Evolutionary conservation across 2,888 invertebrate genomes (phyloP), one percentile per base, ranked within the genome.

Genomic region (Calliopum simillimum): DNA sequence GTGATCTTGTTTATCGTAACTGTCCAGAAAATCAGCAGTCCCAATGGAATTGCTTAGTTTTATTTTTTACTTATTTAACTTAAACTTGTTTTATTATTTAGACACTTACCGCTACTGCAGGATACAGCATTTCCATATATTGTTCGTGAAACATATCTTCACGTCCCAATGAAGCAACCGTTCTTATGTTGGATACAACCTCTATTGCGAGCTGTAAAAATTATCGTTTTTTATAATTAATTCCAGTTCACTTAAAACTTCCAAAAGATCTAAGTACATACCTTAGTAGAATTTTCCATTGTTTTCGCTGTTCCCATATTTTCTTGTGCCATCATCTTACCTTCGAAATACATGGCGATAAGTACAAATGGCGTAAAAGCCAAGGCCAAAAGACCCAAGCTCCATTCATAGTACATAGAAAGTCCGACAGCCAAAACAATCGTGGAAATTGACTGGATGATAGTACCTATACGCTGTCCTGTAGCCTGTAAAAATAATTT

Each of bases 401-500:
- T 89, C 92, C 93, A 93, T 83, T 93, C 91, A 81, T 91, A 94
- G 78, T 89, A 89, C 84, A 94, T 87, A 0, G 93, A 89, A 1
- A 94, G 83, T 0, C 88, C 88, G 41, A 94, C 84, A 4, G 91
- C 90, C 19, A 94, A 85, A 0, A 88, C 80, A 16, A 94, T 87
- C 0, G 94, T 93, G 2, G 93, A 89, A 4, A 92, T 75, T 0
- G 93, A 91, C 84, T 93, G 93, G 0, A 94, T 84, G 47, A 94
- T 90, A 21, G 92, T 92, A 8, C 94, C 94, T 67, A 94, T 90
- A 72, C 94, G 89, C 86, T 93, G 93, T 16, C 94, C 94, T 3
- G 94, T 93, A 3, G 93, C 93, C 93, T 93, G 80, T 44, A 33
- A 33, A 5, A 8, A 33, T 33, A 8, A 2, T 33, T 33, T 8